phyloP scores from a whole-genome alignment of 2,113 vertebrate species.

The Rhadina sibilatrix region DNA sequence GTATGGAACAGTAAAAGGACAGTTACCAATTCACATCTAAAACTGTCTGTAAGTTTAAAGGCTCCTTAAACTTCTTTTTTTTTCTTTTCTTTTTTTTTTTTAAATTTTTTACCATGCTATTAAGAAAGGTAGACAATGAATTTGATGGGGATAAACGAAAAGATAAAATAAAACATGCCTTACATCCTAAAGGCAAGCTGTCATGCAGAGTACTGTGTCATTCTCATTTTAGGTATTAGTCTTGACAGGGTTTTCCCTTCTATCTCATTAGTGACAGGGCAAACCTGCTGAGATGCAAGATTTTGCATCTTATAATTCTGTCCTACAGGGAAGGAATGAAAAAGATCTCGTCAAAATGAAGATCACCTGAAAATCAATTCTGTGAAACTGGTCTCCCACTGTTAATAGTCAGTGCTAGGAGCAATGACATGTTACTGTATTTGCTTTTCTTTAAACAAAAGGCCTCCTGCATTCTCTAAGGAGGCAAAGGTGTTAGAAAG shows the following conservation, averaged over 20 bases:
- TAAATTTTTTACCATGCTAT: background rate
- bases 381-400: background rate
- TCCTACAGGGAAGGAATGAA: background rate
- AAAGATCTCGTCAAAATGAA: conserved; percentile 28
- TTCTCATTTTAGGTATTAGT: conserved; percentile 26
- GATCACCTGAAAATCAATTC: background rate
- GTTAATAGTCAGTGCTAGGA: background rate
- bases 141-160: background rate
- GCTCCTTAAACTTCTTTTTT: background rate
- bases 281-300: background rate
- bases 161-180: background rate
- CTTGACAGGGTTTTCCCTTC: conserved; percentile 32
- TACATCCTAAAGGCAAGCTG: background rate
- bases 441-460: background rate
- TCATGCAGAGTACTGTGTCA: background rate
- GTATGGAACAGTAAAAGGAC: background rate
- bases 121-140: background rate
- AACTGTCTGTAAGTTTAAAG: background rate
- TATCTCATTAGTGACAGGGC: conserved; percentile 32
- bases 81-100: background rate
- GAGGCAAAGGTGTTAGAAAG: background rate
- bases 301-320: background rate
- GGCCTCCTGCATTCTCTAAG: background rate
- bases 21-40: background rate
- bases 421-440: background rate